phyloP scores from a whole-genome alignment of 1,140 invertebrate genomes.

The Neotoxoptera formosana region DNA sequence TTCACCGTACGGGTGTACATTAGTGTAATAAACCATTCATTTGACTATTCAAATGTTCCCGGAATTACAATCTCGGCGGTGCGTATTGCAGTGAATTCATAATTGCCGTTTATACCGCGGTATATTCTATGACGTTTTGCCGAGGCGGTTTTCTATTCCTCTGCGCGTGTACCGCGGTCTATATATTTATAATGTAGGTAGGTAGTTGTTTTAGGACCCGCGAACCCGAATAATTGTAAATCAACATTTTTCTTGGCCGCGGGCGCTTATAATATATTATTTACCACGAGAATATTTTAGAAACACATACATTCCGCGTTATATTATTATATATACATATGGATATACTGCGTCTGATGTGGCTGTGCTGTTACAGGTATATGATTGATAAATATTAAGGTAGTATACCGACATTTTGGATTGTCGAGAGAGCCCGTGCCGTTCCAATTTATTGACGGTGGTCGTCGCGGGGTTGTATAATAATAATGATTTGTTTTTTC shows the following conservation, averaged over 20 bases:
- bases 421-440: background rate
- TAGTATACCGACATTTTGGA: background rate
- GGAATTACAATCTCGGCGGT: background rate
- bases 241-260: background rate
- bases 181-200: no score
- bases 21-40: background rate
- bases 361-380: background rate
- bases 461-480: background rate
- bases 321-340: background rate
- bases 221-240: background rate
- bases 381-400: background rate
- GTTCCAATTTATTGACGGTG: background rate
- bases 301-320: background rate
- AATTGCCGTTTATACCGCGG: background rate
- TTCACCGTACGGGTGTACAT: background rate
- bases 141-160: background rate
- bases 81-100: background rate
- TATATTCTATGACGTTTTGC: background rate
- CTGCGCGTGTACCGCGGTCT: background rate
- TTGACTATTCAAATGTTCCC: background rate
- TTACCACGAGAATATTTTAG: background rate
- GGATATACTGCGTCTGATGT: background rate
- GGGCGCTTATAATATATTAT: background rate
- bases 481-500: background rate
- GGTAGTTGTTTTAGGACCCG: background rate